These are phyloP conservation scores for Dexiosoma caninum DNA, from an alignment of 2,888 invertebrate species.

Conservation along the genomic window DNA sequence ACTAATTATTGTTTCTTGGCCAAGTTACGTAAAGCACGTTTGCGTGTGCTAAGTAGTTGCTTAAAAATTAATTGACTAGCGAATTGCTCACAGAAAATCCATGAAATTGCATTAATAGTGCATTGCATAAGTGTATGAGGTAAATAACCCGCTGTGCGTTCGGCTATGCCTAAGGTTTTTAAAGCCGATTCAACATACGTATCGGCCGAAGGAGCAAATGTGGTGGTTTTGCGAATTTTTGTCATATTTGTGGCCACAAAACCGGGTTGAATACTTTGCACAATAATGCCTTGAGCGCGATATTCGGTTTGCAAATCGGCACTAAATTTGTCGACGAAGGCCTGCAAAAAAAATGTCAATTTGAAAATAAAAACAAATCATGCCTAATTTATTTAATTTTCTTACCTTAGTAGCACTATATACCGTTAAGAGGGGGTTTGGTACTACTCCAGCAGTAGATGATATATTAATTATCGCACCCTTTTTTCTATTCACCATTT, in stretches of 20 bases:
- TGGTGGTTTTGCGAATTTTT: constrained; percentile 84
- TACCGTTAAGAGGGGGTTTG: constrained; percentile 89
- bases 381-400: background rate
- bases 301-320: constrained; percentile 88
- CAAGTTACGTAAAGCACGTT: constrained; percentile 71
- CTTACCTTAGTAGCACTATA: constrained; percentile 92
- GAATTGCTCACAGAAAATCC: constrained; percentile 69
- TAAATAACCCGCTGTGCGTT: constrained; percentile 86
- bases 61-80: constrained; percentile 72
- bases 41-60: constrained; percentile 70
- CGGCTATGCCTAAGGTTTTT: constrained; percentile 83
- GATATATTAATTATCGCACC: constrained; percentile 95
- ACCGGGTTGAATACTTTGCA: constrained; percentile 91
- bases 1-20: constrained; percentile 68
- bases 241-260: constrained; percentile 96
- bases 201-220: constrained; percentile 87
- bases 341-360: constrained; percentile 76
- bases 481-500: constrained; percentile 87
- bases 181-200: constrained; percentile 85
- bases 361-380: background rate
- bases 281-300: constrained; percentile 83
- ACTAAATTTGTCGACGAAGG: constrained; percentile 89
- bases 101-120: constrained; percentile 66
- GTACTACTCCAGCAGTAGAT: constrained; percentile 88
- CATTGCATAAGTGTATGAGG: constrained; percentile 74